Base-by-base conservation (phyloP, 2,113 vertebrate genomes). In the Donacobius atricapilla region DNA sequence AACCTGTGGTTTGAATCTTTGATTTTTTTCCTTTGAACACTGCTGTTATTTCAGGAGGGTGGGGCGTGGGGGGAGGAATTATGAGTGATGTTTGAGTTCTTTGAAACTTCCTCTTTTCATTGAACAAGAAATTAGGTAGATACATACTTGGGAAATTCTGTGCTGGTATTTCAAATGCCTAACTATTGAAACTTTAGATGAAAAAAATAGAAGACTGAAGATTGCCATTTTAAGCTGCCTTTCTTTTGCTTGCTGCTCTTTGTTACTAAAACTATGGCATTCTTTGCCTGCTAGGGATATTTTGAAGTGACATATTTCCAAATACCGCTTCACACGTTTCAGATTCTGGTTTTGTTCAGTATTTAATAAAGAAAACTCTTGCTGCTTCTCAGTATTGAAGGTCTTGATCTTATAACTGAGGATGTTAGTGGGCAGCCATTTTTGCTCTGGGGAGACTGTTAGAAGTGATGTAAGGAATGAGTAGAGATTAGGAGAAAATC, bases 141-240 rank as follows among this genome's bases (percentile, higher is more conserved):
- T 48, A 81, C 13, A 71, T 9, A 39, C 10, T 57, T 73, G 13
- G 35, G n/a, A 56, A 92, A 79, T 31, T 68, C 35, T 84, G 9
- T 47, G 23, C 63, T 0, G 0, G 9, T 8, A 35, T 64, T 71
- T 91, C 28, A 20, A 37, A 0, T 51, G 68, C 30, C 24, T 45
- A 83, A 10, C 7, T 87, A 33, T 6, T 48, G 77, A 71, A 92
- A 83, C 76, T 47, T 86, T 86, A 71, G 11, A 30, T 96, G 95
- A 70, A 58, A 92, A 65, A 69, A 25, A 73, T 65, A 63, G 65
- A 94, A 92, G 48, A 40, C 23, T 68, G 21, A 83, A 89, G 54
- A 45, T 8, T 51, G 20, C 42, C 66, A 35, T 42, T 87, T 87
- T 27, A 76, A 56, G 30, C 15, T 72, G 39, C 17, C 11, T 92